phyloP scores from a whole-genome alignment of 37 sponge, comb jelly and placozoan species.

The Mnemiopsis leidyi region DNA sequence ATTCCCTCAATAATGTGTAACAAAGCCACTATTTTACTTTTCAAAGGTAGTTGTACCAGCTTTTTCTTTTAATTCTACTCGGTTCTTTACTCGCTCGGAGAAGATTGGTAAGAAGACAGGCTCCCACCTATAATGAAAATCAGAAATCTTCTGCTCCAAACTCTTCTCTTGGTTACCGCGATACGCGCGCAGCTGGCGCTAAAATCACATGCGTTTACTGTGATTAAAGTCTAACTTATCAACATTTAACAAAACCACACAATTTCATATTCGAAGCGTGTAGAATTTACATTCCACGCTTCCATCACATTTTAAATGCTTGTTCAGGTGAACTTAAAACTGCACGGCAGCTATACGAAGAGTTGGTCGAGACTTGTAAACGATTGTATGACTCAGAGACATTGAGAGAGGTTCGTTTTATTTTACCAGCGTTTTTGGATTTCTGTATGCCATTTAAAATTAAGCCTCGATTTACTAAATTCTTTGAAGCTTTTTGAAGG shows the following conservation, averaged over 20 bases:
- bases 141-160: too few relatives aligned
- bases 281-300: not conserved
- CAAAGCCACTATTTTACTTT: slow-evolving; percentile 1
- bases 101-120: too few relatives aligned
- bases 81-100: too few relatives aligned
- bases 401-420: slow-evolving; percentile 28
- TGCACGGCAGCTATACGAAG: not conserved
- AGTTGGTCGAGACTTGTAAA: not conserved
- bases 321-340: not conserved
- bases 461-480: too few relatives aligned
- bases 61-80: not conserved
- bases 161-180: too few relatives aligned
- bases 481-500: too few relatives aligned
- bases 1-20: slow-evolving; percentile 35
- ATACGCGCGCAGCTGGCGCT: too few relatives aligned
- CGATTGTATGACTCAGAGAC: not conserved
- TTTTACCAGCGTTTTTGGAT: too few relatives aligned
- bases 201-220: not conserved
- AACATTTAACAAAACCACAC: not conserved
- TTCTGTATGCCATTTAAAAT: too few relatives aligned
- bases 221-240: not conserved
- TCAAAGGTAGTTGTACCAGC: too few relatives aligned
- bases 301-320: not conserved
- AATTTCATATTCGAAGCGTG: not conserved
- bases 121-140: too few relatives aligned